phyloP scores from a whole-genome alignment of 2,113 vertebrate genomes.

The Syrmaticus mikado region DNA sequence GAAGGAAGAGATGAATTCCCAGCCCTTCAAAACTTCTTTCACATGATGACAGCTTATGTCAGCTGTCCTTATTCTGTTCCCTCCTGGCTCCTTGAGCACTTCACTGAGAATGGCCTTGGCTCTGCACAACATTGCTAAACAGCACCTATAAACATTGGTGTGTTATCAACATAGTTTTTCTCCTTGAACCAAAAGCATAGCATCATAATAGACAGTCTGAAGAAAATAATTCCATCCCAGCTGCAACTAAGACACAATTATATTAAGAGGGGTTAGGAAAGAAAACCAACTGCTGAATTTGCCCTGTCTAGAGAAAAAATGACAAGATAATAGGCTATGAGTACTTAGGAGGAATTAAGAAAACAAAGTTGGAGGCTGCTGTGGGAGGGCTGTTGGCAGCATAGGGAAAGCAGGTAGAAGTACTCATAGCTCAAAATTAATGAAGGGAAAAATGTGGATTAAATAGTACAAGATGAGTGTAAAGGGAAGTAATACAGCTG shows the following conservation, averaged over 20 bases:
- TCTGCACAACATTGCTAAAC: no score
- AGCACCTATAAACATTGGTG: no score
- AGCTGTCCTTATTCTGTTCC: no score
- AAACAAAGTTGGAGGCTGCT: neutral
- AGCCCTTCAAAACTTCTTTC: no score
- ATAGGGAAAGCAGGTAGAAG: neutral
- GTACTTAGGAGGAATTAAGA: conserved; percentile 38
- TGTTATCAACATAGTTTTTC: no score
- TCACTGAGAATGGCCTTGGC: no score
- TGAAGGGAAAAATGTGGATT: conserved; percentile 26
- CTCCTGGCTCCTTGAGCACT: no score
- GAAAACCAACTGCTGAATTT: conserved; percentile 7
- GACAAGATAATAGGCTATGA: conserved; percentile 24
- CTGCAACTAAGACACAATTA: neutral
- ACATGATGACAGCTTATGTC: no score
- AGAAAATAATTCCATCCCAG: no score
- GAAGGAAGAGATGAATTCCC: no score
- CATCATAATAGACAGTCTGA: no score
- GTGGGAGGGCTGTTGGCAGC: conserved; percentile 30
- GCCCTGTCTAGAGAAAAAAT: conserved; percentile 22
- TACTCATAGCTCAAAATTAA: conserved; percentile 29
- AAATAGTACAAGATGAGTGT: conserved; percentile 25
- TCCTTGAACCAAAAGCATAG: no score
- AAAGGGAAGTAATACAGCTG: neutral
- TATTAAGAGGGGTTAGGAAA: neutral